A percentile compares a stretch with the other conserved stretches of the same genome.
Evolutionary conservation across 2,888 invertebrate species (phyloP).

Genomic region (Sinodicranocentrus sp.): DNA sequence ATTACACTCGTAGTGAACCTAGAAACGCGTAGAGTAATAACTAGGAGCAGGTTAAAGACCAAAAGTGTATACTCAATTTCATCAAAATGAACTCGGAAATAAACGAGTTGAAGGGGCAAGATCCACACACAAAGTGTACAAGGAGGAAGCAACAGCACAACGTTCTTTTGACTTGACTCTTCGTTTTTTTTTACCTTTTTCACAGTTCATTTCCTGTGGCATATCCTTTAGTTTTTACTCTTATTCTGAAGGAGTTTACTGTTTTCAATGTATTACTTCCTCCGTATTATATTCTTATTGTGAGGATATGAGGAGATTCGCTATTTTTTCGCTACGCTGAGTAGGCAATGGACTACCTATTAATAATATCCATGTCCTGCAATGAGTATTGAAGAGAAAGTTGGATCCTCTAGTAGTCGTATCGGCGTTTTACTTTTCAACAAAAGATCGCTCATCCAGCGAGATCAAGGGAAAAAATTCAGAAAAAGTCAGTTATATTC

Average conservation of each 20-base stretch:
- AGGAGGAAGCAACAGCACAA: constrained; percentile 36
- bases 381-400: too few species aligned
- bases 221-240: constrained; percentile 5
- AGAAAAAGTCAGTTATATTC: background rate
- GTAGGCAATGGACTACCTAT: too few species aligned
- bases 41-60: constrained; percentile 5
- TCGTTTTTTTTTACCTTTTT: constrained; percentile 41
- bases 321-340: too few species aligned
- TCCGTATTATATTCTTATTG: background rate
- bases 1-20: too few species aligned
- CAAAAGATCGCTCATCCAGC: background rate
- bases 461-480: constrained; percentile 9
- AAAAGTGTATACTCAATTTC: constrained; percentile 40
- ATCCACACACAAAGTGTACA: background rate
- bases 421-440: background rate
- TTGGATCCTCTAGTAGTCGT: too few species aligned
- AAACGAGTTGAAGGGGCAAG: background rate
- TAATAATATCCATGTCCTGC: too few species aligned
- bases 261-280: background rate
- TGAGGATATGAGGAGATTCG: background rate
- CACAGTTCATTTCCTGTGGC: constrained; percentile 64
- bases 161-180: constrained; percentile 26
- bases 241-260: background rate
- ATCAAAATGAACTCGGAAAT: constrained; percentile 32
- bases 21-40: too few species aligned